Base-by-base conservation (phyloP, 2,888 invertebrate species). In the Rosalia funebris region DNA sequence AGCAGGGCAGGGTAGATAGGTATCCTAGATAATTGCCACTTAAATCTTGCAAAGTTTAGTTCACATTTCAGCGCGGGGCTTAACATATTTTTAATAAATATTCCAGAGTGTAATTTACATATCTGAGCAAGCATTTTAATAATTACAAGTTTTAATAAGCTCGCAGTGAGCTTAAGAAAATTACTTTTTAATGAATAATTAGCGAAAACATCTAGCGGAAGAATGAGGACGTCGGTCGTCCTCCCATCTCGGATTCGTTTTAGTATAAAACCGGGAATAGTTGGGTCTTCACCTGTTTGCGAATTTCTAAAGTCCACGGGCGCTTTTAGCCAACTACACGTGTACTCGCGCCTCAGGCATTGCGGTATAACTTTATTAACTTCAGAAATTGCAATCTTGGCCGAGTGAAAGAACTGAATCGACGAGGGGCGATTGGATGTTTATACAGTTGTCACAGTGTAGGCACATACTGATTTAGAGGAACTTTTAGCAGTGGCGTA, bases 131-230 rank as follows among this genome's bases (percentile, higher is more conserved):
- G 32, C 39, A 41, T 53, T 53, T 53, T 53, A 53, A 53, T 53
- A 42, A 53, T 53, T 53, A 53, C 42, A 42, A 53, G 53, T 53
- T 42, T 32, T 42, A 42, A 42, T 42, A 42, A 42, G 39, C 41
- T 20, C 32, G 42, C 41, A 53, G 19, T 42, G 53, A 17, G 17
- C 42, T 53, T 42, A 42, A 42, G 53, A 53, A 53, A 53, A 53
- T 53, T 53, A 42, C 53, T 53, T 53, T 53, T 53, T 53, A 53
- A 53, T 53, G 53, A 53, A 53, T 53, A 53, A 53, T 53, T 53
- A 53, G 42, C 32, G 20, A 42, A 42, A 53, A 42, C 53, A 32
- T 11, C 41, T 42, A 41, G 25, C 7, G 17, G 41, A 41, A 25
- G 25, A 25, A 25, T 5, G 25, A 25, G 25, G 7, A 25, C 25